phyloP scores from a whole-genome alignment of 2,888 invertebrate species.

The Limnephilus auricula region DNA sequence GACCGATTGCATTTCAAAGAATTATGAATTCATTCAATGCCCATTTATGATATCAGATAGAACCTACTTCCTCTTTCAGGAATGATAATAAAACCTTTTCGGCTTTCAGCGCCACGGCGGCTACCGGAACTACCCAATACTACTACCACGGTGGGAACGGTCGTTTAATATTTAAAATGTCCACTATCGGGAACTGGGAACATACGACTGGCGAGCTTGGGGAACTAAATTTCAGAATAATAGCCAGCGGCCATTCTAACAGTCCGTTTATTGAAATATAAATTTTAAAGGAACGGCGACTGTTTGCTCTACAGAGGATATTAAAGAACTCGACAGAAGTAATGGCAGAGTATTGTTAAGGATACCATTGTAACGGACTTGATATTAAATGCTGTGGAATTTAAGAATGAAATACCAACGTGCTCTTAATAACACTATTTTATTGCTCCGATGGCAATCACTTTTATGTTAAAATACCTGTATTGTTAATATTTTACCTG shows the following conservation, averaged over 20 bases:
- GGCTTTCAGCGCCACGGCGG: conserved; percentile 37
- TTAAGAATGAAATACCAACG: background rate
- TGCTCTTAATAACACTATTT: background rate
- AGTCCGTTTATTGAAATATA: conserved; percentile 45
- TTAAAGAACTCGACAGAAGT: background rate
- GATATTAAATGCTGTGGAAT: background rate
- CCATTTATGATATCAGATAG: conserved; percentile 1
- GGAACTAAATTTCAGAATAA: conserved; percentile 14
- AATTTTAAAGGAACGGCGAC: conserved; percentile 30
- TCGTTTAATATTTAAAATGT: conserved; percentile 55
- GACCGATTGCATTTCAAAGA: background rate
- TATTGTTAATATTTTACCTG: too few relatives aligned
- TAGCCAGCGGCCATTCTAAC: background rate
- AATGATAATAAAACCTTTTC: background rate
- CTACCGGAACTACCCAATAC: background rate
- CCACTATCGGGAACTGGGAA: conserved; percentile 4
- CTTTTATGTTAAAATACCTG: background rate
- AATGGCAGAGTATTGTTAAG: background rate
- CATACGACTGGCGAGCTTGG: background rate
- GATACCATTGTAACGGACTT: background rate
- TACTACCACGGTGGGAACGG: conserved; percentile 23
- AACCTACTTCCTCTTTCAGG: background rate
- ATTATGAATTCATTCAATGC: background rate
- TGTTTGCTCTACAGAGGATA: background rate
- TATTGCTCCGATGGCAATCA: background rate